Conservation (phyloP, 1,140 invertebrate species). For the Grapholita molesta region DNA sequence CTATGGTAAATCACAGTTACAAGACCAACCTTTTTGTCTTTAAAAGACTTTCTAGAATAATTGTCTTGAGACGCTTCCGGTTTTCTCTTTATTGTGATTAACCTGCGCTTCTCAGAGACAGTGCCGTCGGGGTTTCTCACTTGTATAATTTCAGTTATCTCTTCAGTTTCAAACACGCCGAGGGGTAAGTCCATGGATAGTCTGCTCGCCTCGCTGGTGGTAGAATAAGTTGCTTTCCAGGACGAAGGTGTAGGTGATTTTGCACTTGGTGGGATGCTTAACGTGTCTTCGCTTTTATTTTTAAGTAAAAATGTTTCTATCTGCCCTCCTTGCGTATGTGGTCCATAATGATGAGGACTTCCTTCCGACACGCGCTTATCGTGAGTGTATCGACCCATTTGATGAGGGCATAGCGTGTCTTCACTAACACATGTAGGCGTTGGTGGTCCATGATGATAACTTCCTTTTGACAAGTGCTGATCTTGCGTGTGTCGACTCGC, state of each 20-base stretch:
- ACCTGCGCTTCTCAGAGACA: constrained; percentile 42
- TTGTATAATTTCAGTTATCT: constrained; percentile 46
- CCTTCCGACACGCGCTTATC: too few species aligned
- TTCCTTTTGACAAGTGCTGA: too few species aligned
- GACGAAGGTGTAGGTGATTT: not conserved
- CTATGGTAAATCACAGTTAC: not conserved
- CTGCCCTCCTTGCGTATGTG: too few species aligned
- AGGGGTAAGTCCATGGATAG: constrained; percentile 28
- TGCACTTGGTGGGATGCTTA: too few species aligned
- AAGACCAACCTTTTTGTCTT: not conserved
- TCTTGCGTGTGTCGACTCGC: too few species aligned
- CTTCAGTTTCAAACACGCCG: constrained; percentile 45
- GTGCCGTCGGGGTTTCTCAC: constrained; percentile 47
- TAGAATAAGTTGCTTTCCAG: not conserved
- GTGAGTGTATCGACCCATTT: too few species aligned
- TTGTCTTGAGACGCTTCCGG: constrained; percentile 18
- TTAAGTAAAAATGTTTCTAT: too few species aligned
- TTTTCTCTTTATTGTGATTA: constrained; percentile 45
- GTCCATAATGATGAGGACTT: too few species aligned
- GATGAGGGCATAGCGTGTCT: too few species aligned
- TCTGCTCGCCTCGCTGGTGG: not conserved
- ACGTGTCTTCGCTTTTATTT: too few species aligned
- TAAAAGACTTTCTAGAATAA: not conserved
- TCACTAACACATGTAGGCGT: too few species aligned
- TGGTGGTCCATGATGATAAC: too few species aligned